Evolutionary conservation across 2,888 invertebrate species (phyloP).

Genomic region (Pterobdella sp.): DNA sequence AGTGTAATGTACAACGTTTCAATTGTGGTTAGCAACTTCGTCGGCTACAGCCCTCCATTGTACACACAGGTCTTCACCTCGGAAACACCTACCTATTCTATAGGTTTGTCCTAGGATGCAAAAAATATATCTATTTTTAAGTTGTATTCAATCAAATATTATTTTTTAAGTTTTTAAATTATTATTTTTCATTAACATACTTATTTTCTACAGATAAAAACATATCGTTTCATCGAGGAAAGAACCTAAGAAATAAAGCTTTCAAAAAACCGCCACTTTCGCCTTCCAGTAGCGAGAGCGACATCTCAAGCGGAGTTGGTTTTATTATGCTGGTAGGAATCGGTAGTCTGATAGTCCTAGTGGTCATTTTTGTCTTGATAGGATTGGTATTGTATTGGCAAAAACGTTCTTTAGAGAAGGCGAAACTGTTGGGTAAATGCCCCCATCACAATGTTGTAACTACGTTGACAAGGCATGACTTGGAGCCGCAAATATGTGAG

Average conservation of each 20-base stretch:
- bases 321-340: not conserved
- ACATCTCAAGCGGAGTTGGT: not conserved
- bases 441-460: constrained; percentile 1
- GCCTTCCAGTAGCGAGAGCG: not conserved
- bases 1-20: constrained; percentile 6
- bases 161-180: too few relatives aligned
- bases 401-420: not conserved
- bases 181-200: too few relatives aligned
- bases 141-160: not conserved
- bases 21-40: not conserved
- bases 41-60: not conserved
- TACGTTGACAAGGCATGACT: not conserved
- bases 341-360: not conserved
- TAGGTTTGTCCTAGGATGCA: not conserved
- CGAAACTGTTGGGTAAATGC: not conserved
- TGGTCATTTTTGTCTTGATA: not conserved
- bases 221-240: not conserved
- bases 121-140: not conserved
- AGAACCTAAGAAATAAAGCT: not conserved
- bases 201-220: not conserved
- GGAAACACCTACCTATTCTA: not conserved
- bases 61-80: constrained; percentile 8
- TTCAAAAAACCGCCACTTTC: not conserved
- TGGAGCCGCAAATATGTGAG: not conserved
- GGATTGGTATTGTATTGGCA: constrained; percentile 5